Percentiles rank a stretch among this genome's conserved stretches.
These are phyloP conservation scores for Drosophila asahinai DNA, from an alignment of 1,140 invertebrate species.

Conservation along the genomic window DNA sequence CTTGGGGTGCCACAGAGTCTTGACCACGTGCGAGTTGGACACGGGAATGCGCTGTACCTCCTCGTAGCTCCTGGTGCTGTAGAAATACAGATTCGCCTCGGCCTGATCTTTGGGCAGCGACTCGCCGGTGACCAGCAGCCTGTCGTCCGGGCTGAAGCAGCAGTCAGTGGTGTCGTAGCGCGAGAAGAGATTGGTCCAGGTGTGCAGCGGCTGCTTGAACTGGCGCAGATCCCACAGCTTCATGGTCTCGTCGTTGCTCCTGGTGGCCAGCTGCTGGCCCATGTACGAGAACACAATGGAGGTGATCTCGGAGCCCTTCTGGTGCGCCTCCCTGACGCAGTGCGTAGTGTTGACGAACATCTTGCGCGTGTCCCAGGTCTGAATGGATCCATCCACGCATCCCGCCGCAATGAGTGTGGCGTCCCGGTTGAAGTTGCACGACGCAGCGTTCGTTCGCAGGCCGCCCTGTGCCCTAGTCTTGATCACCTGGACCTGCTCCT, in stretches of 20 bases:
- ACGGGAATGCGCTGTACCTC: conserved; percentile 91
- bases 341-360: conserved; percentile 93
- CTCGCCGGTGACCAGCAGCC: conserved; percentile 94
- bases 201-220: conserved; percentile 92
- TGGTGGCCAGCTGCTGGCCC: conserved; percentile 90
- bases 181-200: conserved; percentile 91
- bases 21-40: conserved; percentile 93
- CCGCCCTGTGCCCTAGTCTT: conserved; percentile 96
- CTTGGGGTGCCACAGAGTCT: conserved; percentile 97
- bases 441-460: conserved; percentile 94
- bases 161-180: conserved; percentile 97
- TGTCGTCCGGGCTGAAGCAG: conserved; percentile 93
- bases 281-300: conserved; percentile 95
- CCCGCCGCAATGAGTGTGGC: conserved; percentile 95
- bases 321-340: conserved; percentile 93
- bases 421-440: conserved; percentile 94
- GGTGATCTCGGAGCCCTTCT: conserved; percentile 92
- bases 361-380: conserved; percentile 98
- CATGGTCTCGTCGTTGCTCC: conserved; percentile 96
- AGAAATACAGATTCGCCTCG: conserved; percentile 92
- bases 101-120: conserved; percentile 91
- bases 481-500: conserved; percentile 92
- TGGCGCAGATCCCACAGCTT: conserved; percentile 97
- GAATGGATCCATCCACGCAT: conserved; percentile 98
- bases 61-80: conserved; percentile 92